Evolutionary conservation across 2,113 vertebrate species (phyloP).

Genomic region (Typhlomys cinereus): DNA sequence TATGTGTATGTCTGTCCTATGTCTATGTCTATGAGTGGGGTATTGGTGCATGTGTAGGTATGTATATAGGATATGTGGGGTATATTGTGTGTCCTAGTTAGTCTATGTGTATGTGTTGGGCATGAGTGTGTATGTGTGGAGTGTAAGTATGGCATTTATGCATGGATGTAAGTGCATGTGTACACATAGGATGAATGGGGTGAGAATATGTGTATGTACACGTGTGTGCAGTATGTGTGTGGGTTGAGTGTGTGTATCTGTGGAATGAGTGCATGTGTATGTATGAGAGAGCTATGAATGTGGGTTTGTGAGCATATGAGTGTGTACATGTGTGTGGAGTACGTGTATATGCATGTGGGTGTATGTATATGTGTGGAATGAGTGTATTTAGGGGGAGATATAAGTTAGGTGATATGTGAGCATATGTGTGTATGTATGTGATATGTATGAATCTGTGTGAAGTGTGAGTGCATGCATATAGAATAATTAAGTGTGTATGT

Average conservation of each 20-base stretch:
- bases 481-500: neutral
- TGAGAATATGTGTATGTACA: too few species aligned
- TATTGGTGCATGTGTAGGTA: too few species aligned
- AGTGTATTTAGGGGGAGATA: neutral
- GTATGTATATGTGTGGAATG: neutral
- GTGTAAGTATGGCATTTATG: too few species aligned
- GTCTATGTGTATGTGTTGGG: neutral
- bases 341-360: neutral
- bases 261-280: neutral
- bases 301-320: too few species aligned
- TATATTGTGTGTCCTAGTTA: too few species aligned
- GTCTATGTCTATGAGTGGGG: too few species aligned
- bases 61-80: too few species aligned
- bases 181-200: too few species aligned
- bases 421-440: neutral
- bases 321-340: neutral
- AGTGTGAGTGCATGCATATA: neutral
- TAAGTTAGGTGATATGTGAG: neutral
- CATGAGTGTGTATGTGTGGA: neutral
- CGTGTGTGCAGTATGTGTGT: too few species aligned
- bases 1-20: too few species aligned
- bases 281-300: too few species aligned
- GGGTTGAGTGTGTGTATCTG: neutral
- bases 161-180: too few species aligned
- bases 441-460: neutral